Evolutionary conservation across 2,888 invertebrate genomes (phyloP).

Genomic region (Isoperla grammatica): DNA sequence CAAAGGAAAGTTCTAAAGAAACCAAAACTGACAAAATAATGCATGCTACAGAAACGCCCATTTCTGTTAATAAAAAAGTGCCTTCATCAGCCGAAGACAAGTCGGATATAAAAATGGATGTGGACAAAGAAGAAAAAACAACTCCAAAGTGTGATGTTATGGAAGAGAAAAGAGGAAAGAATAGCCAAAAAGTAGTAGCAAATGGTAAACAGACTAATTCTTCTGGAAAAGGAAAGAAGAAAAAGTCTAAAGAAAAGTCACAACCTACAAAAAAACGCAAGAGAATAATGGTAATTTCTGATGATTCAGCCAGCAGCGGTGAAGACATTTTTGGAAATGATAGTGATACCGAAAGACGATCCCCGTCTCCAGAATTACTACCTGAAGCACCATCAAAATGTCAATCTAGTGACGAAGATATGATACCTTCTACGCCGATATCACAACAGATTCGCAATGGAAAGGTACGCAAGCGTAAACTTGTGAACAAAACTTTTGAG

Average conservation of each 20-base stretch:
- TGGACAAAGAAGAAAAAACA: no score
- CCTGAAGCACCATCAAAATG: not conserved
- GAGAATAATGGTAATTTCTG: conserved; percentile 6
- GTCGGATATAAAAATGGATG: no score
- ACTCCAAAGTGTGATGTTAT: no score
- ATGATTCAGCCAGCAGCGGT: not conserved
- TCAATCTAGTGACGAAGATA: conserved; percentile 3
- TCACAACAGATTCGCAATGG: not conserved
- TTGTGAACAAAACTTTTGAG: conserved; percentile 38
- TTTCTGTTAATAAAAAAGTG: no score
- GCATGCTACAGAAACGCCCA: no score
- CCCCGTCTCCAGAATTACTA: not conserved
- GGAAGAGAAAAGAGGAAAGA: not conserved
- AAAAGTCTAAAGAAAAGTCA: no score
- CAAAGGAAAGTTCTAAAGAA: not conserved
- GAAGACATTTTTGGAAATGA: not conserved
- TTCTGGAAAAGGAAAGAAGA: not conserved
- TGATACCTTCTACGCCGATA: not conserved
- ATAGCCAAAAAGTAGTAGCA: not conserved
- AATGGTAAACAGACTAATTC: not conserved
- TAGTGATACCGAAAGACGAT: not conserved
- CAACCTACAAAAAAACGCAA: not conserved
- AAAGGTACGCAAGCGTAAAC: conserved; percentile 37
- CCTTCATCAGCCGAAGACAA: no score
- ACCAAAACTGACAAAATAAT: no score